These are phyloP conservation scores for Eutolmus rufibarbis DNA, from an alignment of 2,888 invertebrate species.

Conservation along the genomic window DNA sequence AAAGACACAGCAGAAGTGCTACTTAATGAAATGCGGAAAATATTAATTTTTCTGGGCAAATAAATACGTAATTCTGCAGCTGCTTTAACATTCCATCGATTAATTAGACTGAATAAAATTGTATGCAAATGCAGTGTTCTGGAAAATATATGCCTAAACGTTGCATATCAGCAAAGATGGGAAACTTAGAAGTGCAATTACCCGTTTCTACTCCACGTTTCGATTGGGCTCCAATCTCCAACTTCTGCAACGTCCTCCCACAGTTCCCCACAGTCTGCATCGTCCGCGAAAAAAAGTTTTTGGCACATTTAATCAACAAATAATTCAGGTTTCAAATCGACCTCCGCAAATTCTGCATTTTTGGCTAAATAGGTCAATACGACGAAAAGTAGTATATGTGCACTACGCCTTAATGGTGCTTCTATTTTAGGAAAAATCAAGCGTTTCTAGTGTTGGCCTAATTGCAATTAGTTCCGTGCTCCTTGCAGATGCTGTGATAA, in stretches of 20 bases:
- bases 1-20: too few relatives aligned
- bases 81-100: background rate
- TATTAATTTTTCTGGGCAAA: background rate
- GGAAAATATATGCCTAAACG: background rate
- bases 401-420: background rate
- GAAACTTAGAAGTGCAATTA: background rate
- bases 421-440: background rate
- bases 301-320: background rate
- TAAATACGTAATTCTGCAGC: background rate
- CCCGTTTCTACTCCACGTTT: background rate
- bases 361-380: background rate
- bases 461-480: background rate
- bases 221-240: background rate
- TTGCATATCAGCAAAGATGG: background rate
- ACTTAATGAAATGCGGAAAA: background rate
- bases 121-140: background rate
- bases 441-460: background rate
- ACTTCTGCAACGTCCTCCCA: background rate
- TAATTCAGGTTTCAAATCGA: background rate
- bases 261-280: background rate
- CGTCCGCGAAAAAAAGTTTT: background rate
- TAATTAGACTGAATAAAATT: background rate
- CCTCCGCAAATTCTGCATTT: background rate
- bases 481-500: background rate
- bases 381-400: background rate